Evolutionary conservation across 2,797 vertebrate genomes (phyloP).

Genomic region (Poliocrania exsul): DNA sequence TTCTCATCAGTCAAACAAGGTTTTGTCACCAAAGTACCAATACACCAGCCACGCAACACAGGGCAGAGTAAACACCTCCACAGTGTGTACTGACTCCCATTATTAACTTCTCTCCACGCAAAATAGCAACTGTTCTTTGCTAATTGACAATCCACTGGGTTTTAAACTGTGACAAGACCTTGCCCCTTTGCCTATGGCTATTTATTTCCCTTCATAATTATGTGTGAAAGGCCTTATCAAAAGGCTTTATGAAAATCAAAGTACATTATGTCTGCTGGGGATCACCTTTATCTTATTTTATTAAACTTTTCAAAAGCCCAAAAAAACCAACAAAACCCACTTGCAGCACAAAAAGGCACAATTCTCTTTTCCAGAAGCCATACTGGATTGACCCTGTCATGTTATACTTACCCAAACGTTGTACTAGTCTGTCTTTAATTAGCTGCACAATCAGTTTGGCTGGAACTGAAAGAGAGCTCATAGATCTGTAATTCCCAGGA

Average conservation of each 20-base stretch:
- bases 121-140: slow-evolving; percentile 36
- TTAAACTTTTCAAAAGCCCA: background rate
- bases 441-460: slow-evolving; percentile 50
- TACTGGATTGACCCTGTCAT: slow-evolving; percentile 53
- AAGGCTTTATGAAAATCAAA: slow-evolving; percentile 67
- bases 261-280: slow-evolving; percentile 21
- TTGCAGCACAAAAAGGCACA: background rate
- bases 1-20: background rate
- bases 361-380: slow-evolving; percentile 22
- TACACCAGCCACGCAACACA: background rate
- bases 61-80: background rate
- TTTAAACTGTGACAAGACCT: slow-evolving; percentile 56
- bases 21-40: fast-evolving
- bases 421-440: slow-evolving; percentile 54
- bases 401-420: background rate
- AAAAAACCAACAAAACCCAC: background rate
- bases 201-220: slow-evolving; percentile 67
- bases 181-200: slow-evolving; percentile 55
- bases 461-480: slow-evolving; percentile 33
- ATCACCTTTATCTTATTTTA: slow-evolving; percentile 61
- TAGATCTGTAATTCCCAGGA: slow-evolving; percentile 46
- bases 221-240: slow-evolving; percentile 70
- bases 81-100: background rate
- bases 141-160: slow-evolving; percentile 46
- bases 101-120: background rate